A percentile compares a stretch with the other conserved stretches of the same genome.
Evolutionary conservation across 2,888 invertebrate species (phyloP).

Genomic region (Galeopsomyia nigrocyanea): DNA sequence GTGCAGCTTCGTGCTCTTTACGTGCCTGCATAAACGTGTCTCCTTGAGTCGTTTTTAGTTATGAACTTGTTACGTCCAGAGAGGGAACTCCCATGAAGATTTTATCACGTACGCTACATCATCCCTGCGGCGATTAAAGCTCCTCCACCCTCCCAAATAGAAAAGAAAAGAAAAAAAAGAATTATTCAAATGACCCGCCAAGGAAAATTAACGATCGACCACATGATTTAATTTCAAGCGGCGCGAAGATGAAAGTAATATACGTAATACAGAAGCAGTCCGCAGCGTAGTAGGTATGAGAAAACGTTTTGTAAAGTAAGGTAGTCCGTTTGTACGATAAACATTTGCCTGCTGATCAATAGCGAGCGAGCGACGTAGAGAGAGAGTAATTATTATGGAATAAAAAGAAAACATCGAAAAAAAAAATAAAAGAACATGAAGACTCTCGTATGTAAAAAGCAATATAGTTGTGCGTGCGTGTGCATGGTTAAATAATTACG

Average conservation of each 20-base stretch:
- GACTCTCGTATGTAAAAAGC: conserved; percentile 63
- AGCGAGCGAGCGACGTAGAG: not conserved
- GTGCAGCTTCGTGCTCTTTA: conserved; percentile 28
- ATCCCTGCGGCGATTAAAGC: not conserved
- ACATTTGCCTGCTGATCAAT: conserved; percentile 26
- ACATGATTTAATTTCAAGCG: conserved; percentile 5
- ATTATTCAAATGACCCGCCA: no score
- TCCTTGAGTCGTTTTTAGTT: conserved; percentile 41
- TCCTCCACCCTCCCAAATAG: not conserved
- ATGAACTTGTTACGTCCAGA: conserved; percentile 42
- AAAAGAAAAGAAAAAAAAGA: no score
- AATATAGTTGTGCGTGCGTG: conserved; percentile 56
- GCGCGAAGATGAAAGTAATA: conserved; percentile 13
- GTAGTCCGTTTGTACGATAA: conserved; percentile 45
- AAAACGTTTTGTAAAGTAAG: conserved; percentile 42
- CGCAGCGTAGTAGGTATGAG: not conserved
- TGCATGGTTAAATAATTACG: conserved; percentile 43
- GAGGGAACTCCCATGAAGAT: not conserved
- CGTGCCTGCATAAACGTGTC: conserved; percentile 35
- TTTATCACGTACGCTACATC: conserved; percentile 34
- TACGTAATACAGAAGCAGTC: no score
- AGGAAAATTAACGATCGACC: no score
- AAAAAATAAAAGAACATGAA: not conserved
- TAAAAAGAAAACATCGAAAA: conserved; percentile 2
- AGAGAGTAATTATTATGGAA: conserved; percentile 5